phyloP scores from a whole-genome alignment of 2,888 invertebrate genomes.

The Apamea epomidion region DNA sequence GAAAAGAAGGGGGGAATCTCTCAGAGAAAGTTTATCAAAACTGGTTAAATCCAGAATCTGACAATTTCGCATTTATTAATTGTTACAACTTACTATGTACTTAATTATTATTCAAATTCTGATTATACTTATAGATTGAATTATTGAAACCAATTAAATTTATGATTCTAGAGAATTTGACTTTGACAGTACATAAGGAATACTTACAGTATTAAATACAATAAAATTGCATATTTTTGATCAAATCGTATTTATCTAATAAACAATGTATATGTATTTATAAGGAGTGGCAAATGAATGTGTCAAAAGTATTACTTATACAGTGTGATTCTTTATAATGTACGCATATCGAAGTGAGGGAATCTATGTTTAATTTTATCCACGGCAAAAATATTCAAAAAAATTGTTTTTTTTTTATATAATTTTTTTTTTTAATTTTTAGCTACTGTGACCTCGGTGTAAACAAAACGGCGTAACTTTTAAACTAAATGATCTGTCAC shows the following conservation, averaged over 20 bases:
- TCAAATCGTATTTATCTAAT: background rate
- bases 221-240: background rate
- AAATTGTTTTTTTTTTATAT: too few species aligned
- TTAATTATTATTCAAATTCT: constrained; percentile 2
- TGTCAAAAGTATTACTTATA: constrained; percentile 40
- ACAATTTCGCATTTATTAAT: constrained; percentile 2
- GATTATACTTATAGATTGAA: background rate
- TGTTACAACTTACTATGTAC: constrained; percentile 10
- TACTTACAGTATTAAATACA: constrained; percentile 38
- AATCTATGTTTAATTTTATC: too few species aligned
- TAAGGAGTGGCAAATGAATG: constrained; percentile 10
- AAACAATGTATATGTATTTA: too few species aligned
- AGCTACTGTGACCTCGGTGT: too few species aligned
- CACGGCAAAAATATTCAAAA: too few species aligned
- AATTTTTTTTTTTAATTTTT: too few species aligned
- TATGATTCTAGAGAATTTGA: background rate
- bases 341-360: too few species aligned
- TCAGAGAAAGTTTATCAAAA: background rate
- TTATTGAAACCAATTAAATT: background rate
- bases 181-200: background rate
- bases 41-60: constrained; percentile 25
- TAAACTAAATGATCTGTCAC: too few species aligned
- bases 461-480: too few species aligned
- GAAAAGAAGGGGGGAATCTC: background rate
- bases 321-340: too few species aligned